Conservation (phyloP, 2,888 invertebrate genomes). For the Drosophila paramelanica region DNA sequence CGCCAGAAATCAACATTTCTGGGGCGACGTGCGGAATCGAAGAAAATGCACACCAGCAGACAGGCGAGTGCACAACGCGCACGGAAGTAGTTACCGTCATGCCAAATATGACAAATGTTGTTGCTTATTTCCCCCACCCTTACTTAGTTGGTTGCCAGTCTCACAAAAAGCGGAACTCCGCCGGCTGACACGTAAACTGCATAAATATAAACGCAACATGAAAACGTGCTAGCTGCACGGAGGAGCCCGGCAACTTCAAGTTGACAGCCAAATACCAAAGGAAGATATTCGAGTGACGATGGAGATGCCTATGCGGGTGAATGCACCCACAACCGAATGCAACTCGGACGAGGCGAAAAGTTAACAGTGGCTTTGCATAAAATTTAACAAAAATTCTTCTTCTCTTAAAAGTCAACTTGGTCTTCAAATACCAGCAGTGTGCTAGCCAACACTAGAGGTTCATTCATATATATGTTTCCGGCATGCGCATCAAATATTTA, state of each 20-base stretch:
- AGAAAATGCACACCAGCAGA: constrained; percentile 62
- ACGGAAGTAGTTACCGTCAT: constrained; percentile 79
- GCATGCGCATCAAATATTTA: constrained; percentile 35
- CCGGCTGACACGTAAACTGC: constrained; percentile 74
- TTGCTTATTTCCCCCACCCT: constrained; percentile 18
- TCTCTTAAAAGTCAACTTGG: not conserved
- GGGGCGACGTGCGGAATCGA: constrained; percentile 71
- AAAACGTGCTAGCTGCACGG: constrained; percentile 59
- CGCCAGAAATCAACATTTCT: constrained; percentile 74
- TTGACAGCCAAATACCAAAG: constrained; percentile 10
- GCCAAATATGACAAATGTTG: constrained; percentile 78
- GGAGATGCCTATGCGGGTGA: constrained; percentile 23
- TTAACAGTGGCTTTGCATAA: not conserved
- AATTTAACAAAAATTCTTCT: not conserved
- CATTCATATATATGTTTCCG: constrained; percentile 26
- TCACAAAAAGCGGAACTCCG: constrained; percentile 34
- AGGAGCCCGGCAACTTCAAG: constrained; percentile 27
- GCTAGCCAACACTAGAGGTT: not conserved
- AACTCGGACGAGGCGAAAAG: constrained; percentile 2
- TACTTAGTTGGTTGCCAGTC: constrained; percentile 26
- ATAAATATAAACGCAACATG: constrained; percentile 77
- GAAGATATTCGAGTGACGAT: constrained; percentile 36
- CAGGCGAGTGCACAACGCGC: constrained; percentile 44
- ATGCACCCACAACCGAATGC: constrained; percentile 29
- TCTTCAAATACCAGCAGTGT: not conserved